Base-by-base conservation (phyloP, 1,140 invertebrate genomes). In the Phenacoccus solenopsis region DNA sequence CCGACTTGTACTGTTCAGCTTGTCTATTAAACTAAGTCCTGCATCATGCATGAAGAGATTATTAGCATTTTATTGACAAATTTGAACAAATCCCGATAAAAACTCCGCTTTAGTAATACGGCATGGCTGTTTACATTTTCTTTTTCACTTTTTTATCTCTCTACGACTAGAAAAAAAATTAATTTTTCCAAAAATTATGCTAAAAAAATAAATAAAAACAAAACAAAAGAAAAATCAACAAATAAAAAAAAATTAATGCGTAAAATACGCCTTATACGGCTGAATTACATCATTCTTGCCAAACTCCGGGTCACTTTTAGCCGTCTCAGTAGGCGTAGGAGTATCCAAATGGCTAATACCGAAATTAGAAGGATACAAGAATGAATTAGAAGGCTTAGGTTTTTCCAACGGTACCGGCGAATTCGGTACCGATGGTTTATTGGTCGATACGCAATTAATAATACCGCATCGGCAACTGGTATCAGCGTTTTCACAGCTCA, bases 401-500 rank as follows among this genome's bases (percentile, higher is more conserved):
- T 67, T 71, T 7, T 67, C 67, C 67, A 28, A 27, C 13, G 2
- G 9, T 0, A 7, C 21, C 2, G 13, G 7, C 4, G 64, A 16
- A 49, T 32, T 56, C 1, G 9, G 9, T 13, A 38, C 10, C 16
- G 38, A 68, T 0, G 35, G 20, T 59, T 49, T 68, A 61, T 13
- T 73, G 69, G 16, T 71, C 72, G 74, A 74, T 59, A 76, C 74
- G 68, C 74, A 76, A 32, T 77, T 76, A 68, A 77, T 74, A 21
- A 76, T 76, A 27, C 75, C 76, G 61, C 75, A 76, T 4, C 75
- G 73, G 61, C 76, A 77, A 22, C 73, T 75, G 10, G 74, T 24
- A 27, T 49, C 35, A 80, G 28, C 82, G 64, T 81, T 79, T 69
- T 78, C 80, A 0, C 13, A 0, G 75, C 69, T 59, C 78, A 77